Conservation (phyloP, 2,113 vertebrate species). For the Bos javanicus region DNA sequence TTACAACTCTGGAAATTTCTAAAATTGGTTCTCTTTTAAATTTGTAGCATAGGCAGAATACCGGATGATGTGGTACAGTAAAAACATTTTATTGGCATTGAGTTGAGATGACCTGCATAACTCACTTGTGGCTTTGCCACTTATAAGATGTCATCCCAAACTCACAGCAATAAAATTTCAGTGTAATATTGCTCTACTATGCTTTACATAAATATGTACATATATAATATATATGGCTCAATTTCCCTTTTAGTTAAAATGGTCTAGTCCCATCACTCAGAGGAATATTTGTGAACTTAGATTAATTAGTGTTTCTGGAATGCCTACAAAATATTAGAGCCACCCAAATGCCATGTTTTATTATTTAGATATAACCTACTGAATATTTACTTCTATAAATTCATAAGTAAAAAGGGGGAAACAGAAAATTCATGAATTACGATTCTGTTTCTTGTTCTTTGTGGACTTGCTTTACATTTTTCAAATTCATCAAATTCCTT, state of each 20-base stretch:
- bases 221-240: slow-evolving; percentile 15
- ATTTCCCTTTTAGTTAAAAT: slow-evolving; percentile 37
- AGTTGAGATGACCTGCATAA: slow-evolving; percentile 53
- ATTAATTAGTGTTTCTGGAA: slow-evolving; percentile 3
- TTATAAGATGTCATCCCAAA: slow-evolving; percentile 45
- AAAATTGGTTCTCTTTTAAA: slow-evolving; percentile 55
- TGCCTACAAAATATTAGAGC: not conserved
- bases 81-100: slow-evolving; percentile 55
- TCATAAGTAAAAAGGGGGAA: not conserved
- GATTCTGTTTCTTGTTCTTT: not conserved
- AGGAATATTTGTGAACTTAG: slow-evolving; percentile 4
- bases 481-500: not conserved
- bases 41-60: slow-evolving; percentile 46
- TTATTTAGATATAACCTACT: not conserved
- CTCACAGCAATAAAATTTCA: slow-evolving; percentile 32
- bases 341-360: not conserved
- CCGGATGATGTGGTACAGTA: slow-evolving; percentile 29
- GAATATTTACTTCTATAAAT: not conserved
- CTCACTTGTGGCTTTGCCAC: slow-evolving; percentile 43
- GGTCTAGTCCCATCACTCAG: slow-evolving; percentile 13
- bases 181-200: slow-evolving; percentile 2
- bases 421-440: not conserved
- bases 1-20: slow-evolving; percentile 65
- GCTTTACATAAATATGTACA: slow-evolving; percentile 40
- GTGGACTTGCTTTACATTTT: not conserved